A percentile compares a stretch with the other conserved stretches of the same genome.
Conservation (phyloP, 2,888 invertebrate genomes). For the Agrotis puta region DNA sequence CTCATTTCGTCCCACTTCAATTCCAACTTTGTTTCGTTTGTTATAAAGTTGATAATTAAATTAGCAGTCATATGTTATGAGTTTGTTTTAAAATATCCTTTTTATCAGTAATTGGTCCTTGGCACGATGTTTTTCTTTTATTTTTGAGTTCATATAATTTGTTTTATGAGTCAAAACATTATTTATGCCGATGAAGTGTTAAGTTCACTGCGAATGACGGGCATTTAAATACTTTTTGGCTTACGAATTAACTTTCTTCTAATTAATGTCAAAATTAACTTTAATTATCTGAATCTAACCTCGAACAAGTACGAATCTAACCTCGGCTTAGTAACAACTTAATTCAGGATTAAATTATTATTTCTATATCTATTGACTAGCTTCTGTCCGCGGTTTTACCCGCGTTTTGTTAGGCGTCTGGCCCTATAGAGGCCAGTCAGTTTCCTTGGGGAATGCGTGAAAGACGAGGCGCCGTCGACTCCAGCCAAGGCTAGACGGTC, state of each 20-base stretch:
- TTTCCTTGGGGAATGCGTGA: too few relatives aligned
- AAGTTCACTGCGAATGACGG: slow-evolving; percentile 20
- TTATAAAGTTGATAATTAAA: slow-evolving; percentile 25
- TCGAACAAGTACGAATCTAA: too few relatives aligned
- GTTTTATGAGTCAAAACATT: slow-evolving; percentile 60
- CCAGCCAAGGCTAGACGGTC: too few relatives aligned
- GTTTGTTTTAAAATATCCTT: slow-evolving; percentile 43
- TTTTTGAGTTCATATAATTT: slow-evolving; percentile 55
- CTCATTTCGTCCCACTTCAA: background rate
- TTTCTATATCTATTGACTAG: too few relatives aligned
- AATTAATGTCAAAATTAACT: slow-evolving; percentile 6
- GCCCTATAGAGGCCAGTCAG: too few relatives aligned
- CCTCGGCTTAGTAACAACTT: too few relatives aligned
- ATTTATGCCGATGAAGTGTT: slow-evolving; percentile 51
- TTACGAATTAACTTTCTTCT: slow-evolving; percentile 20
- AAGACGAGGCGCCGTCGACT: too few relatives aligned
- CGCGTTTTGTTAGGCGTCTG: too few relatives aligned
- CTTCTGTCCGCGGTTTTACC: too few relatives aligned
- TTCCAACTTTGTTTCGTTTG: background rate
- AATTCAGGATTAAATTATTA: background rate
- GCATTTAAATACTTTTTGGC: slow-evolving; percentile 17
- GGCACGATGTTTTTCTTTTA: slow-evolving; percentile 61
- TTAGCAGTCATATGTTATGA: background rate
- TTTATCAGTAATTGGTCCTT: slow-evolving; percentile 68
- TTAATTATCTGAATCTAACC: too few relatives aligned